Conservation (phyloP, 2,888 invertebrate species). For the Volucella bombylans region DNA sequence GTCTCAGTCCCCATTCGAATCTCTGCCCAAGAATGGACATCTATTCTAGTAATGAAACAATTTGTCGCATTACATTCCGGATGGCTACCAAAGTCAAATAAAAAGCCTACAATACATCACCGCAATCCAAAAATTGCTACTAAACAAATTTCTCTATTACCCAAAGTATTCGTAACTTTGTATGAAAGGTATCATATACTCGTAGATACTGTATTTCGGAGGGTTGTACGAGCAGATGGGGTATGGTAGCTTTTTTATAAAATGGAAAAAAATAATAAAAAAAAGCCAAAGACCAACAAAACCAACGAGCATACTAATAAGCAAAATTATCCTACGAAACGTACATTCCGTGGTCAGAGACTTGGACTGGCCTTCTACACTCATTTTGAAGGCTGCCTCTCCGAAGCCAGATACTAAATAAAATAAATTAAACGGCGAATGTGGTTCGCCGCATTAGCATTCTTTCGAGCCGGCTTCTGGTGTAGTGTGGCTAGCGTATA, state of each 20-base stretch:
- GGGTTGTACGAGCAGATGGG: not conserved
- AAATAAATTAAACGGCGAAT: slow-evolving; percentile 66
- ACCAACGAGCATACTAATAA: slow-evolving; percentile 61
- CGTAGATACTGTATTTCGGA: too few species aligned
- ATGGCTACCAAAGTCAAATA: slow-evolving; percentile 22
- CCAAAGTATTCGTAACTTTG: slow-evolving; percentile 30
- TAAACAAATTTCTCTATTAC: slow-evolving; percentile 55
- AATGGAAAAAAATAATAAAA: slow-evolving; percentile 7
- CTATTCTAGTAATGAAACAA: slow-evolving; percentile 38
- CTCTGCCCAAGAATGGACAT: not conserved
- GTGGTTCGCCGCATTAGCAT: slow-evolving; percentile 64
- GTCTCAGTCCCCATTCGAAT: too few species aligned
- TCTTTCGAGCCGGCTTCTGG: slow-evolving; percentile 32
- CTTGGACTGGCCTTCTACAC: slow-evolving; percentile 43
- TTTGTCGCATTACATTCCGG: slow-evolving; percentile 42
- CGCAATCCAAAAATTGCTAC: slow-evolving; percentile 46
- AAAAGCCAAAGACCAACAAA: slow-evolving; percentile 5
- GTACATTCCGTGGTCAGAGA: slow-evolving; percentile 57
- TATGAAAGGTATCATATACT: too few species aligned
- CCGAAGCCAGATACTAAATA: slow-evolving; percentile 32
- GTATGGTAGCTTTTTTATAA: slow-evolving; percentile 30
- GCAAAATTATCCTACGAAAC: slow-evolving; percentile 64
- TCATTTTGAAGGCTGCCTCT: slow-evolving; percentile 49
- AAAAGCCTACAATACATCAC: slow-evolving; percentile 41
- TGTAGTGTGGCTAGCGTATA: not conserved